These are phyloP conservation scores for Bugula neritina DNA, from an alignment of 2,888 invertebrate species.

Conservation along the genomic window DNA sequence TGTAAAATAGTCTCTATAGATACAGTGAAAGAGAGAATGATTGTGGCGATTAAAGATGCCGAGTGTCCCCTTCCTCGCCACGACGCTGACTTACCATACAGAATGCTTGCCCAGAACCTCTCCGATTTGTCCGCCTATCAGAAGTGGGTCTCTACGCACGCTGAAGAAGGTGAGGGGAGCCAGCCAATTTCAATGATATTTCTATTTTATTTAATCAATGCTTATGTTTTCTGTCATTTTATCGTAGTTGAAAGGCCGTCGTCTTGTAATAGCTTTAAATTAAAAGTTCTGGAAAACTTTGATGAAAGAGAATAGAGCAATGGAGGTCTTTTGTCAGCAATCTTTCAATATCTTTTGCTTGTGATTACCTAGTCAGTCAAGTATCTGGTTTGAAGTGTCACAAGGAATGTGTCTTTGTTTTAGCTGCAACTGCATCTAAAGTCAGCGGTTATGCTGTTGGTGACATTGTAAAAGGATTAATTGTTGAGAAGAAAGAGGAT, in stretches of 20 bases:
- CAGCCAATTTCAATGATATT: no score
- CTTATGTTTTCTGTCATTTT: no score
- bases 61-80: not conserved
- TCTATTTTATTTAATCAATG: no score
- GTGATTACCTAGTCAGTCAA: no score
- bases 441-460: not conserved
- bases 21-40: not conserved
- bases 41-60: not conserved
- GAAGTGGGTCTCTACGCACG: not conserved
- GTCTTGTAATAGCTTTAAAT: no score
- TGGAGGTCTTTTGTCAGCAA: no score
- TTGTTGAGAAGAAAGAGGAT: not conserved
- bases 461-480: not conserved
- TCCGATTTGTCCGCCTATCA: not conserved
- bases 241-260: no score
- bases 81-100: not conserved
- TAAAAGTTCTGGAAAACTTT: no score
- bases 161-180: not conserved
- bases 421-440: not conserved
- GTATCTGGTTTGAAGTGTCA: no score
- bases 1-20: not conserved
- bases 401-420: no score
- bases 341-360: no score
- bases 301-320: no score
- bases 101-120: conserved; percentile 2